These are phyloP conservation scores for Poecilia picta DNA, from an alignment of 2,797 vertebrate genomes.

Conservation along the genomic window DNA sequence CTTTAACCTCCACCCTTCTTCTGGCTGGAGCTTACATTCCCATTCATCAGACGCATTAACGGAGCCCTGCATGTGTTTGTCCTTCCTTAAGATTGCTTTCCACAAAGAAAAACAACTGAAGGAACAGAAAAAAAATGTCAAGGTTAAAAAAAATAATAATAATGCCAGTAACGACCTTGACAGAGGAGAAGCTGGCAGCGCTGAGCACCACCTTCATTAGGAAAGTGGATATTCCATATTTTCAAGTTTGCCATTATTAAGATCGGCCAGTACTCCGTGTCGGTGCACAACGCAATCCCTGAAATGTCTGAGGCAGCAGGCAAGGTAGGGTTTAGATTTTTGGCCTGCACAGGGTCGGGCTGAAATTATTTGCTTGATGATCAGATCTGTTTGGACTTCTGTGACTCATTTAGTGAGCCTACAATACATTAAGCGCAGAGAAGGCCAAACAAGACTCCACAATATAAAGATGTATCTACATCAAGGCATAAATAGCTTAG, in stretches of 20 bases:
- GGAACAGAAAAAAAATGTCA: conserved; percentile 29
- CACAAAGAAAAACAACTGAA: conserved; percentile 33
- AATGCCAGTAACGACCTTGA: conserved; percentile 41
- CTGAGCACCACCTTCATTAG: conserved; percentile 42
- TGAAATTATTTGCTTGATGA: too few species aligned
- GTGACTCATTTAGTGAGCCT: too few species aligned
- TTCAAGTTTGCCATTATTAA: conserved; percentile 64
- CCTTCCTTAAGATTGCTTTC: conserved; percentile 44
- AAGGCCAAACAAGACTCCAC: too few species aligned
- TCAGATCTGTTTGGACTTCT: too few species aligned
- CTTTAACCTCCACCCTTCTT: conserved; percentile 50
- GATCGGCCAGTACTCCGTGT: conserved; percentile 44
- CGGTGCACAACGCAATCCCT: conserved; percentile 60
- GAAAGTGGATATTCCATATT: conserved; percentile 48
- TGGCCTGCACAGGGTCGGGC: too few species aligned
- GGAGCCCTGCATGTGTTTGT: conserved; percentile 37
- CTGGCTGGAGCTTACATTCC: conserved; percentile 33
- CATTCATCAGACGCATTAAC: conserved; percentile 45
- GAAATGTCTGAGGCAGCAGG: conserved; percentile 74
- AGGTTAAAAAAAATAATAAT: conserved; percentile 38
- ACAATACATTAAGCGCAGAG: too few species aligned
- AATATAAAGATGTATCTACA: too few species aligned
- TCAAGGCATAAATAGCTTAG: too few species aligned
- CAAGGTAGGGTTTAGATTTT: conserved; percentile 24
- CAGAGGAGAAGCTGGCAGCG: conserved; percentile 8